Conservation (phyloP, 2,888 invertebrate species). For the Euproctis similis region DNA sequence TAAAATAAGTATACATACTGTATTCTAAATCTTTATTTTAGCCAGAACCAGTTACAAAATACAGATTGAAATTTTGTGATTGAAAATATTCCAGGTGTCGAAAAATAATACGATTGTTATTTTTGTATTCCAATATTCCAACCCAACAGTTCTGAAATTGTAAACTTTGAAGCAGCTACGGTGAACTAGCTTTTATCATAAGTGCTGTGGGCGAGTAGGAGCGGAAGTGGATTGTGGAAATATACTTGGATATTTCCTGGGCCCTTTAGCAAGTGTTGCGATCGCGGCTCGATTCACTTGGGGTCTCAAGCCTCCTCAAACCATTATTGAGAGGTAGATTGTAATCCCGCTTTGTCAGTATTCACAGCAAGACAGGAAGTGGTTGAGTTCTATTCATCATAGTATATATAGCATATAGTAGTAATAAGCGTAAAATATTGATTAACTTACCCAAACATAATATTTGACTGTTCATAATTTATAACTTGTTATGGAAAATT, state of each 20-base stretch:
- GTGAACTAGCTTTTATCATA: conserved; percentile 28
- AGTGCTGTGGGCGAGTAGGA: conserved; percentile 24
- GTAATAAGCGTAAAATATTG: not conserved
- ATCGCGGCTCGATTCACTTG: conserved; percentile 43
- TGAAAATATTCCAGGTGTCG: too few species aligned
- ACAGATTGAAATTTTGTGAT: too few species aligned
- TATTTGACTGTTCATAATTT: too few species aligned
- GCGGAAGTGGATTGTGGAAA: conserved; percentile 25
- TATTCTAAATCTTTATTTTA: too few species aligned
- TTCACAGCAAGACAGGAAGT: conserved; percentile 34
- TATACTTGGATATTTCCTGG: conserved; percentile 52
- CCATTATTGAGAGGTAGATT: conserved; percentile 40
- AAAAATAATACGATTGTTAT: too few species aligned
- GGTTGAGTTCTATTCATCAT: conserved; percentile 27
- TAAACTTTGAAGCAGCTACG: conserved; percentile 27
- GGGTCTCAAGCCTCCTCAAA: conserved; percentile 43
- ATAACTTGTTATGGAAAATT: too few species aligned
- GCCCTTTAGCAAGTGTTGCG: conserved; percentile 39
- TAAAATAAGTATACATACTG: too few species aligned
- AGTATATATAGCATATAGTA: not conserved
- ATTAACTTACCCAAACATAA: not conserved
- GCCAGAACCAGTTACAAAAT: too few species aligned
- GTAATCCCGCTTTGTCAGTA: conserved; percentile 55
- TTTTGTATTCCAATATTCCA: too few species aligned
- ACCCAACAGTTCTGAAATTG: conserved; percentile 24